These are phyloP conservation scores for Ahaetulla prasina DNA, from an alignment of 2,113 vertebrate genomes.

Conservation along the genomic window DNA sequence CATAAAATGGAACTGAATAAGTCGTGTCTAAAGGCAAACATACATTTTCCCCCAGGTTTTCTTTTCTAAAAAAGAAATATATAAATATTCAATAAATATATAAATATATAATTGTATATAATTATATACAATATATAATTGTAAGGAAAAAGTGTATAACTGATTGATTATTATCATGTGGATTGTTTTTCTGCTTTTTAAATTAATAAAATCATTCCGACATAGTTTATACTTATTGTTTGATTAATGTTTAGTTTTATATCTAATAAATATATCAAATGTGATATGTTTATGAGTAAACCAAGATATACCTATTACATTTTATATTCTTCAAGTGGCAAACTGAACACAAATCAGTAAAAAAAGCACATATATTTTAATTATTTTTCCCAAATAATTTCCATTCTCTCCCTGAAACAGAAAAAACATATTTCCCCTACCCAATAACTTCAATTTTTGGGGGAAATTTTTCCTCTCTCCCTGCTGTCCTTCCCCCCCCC, in stretches of 20 bases:
- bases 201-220: neutral
- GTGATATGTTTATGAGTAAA: neutral
- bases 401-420: neutral
- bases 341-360: neutral
- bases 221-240: neutral
- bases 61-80: neutral
- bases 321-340: neutral
- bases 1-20: neutral
- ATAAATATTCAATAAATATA: no score
- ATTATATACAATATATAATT: neutral
- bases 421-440: neutral
- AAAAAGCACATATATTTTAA: neutral
- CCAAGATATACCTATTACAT: neutral
- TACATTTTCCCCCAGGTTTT: neutral
- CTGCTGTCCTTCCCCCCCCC: neutral
- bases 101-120: no score
- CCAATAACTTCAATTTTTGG: neutral
- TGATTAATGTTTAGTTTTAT: neutral
- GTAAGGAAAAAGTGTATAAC: neutral
- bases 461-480: no score
- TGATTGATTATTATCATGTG: no score
- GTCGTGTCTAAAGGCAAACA: neutral
- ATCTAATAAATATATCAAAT: neutral
- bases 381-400: neutral
- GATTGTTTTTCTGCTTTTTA: neutral